Conservation (phyloP, 2,888 invertebrate species). For the Callyntrura guangdongensis region DNA sequence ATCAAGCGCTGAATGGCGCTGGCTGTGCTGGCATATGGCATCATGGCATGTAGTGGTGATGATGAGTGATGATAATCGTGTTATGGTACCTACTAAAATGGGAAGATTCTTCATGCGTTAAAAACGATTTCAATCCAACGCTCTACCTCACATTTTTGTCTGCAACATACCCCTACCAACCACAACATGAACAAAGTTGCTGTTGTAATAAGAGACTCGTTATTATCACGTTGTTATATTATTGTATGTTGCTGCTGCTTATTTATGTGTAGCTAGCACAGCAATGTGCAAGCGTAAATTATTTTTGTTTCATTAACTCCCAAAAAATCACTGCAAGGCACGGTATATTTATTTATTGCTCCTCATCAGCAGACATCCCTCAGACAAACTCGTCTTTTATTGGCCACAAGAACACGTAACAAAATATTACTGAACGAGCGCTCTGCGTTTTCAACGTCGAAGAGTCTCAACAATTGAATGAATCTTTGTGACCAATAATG, state of each 20-base stretch:
- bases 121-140: slow-evolving; percentile 50
- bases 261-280: neutral
- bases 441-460: neutral
- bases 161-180: slow-evolving; percentile 51
- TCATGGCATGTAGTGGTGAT: no score
- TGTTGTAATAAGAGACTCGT: neutral
- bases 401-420: slow-evolving; percentile 6
- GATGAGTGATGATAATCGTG: neutral
- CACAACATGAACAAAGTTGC: slow-evolving; percentile 47
- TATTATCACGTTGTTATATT: no score
- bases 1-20: neutral
- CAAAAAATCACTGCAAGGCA: neutral
- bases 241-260: neutral
- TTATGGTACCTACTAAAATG: slow-evolving; percentile 20
- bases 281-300: neutral
- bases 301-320: neutral
- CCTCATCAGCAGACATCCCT: slow-evolving; percentile 8
- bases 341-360: slow-evolving; percentile 11
- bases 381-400: slow-evolving; percentile 11
- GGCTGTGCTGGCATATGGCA: neutral
- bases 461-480: neutral
- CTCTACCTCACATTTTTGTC: neutral
- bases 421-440: slow-evolving; percentile 12
- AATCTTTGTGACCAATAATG: neutral
- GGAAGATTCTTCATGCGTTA: slow-evolving; percentile 69